Base-by-base conservation (phyloP, 1,140 invertebrate species). In the Diploscapter pachys region DNA sequence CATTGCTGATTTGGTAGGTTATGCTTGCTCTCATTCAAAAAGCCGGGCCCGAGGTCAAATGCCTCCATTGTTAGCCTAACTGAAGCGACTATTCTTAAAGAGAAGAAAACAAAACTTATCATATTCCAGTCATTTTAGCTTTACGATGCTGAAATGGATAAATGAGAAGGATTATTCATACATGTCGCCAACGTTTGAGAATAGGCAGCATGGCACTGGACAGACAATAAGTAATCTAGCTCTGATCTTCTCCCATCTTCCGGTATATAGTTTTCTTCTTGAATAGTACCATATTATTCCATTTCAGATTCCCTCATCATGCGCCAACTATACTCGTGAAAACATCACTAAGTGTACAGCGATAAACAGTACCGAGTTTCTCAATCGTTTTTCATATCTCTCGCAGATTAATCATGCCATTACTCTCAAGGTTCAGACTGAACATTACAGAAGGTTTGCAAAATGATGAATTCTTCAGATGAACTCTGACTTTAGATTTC, bases 401-500 rank as follows among this genome's bases (percentile, higher is more conserved):
- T 86, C 87, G 63, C 86, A 93, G 91, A 90, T 93, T 73, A 88
- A 91, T 80, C 95, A 98, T 89, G 93, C 89, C 0, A 90, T 96
- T 88, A 89, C 91, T 2, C 90, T 94, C 5, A 94, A 93, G 86
- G 89, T 90, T 9, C 90, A 97, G 87, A 92, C 93, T 0, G 95
- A 98, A 86, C 90, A 90, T 79, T 97, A 97, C 86, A 88, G 95
- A 89, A 91, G 86, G 92, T 93, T 59, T 86, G 88, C 6, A 31
- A 31, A 31, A 49, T 8, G 13, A 9, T 50, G 6, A 0, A 65
- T 65, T 59, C n/a, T 31, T 13, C 63, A 73, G 8, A 53, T 51
- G 5, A 65, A 55, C 4, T 8, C 13, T 6, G 1, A 49, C 9
- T 8, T 56, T 13, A 82, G 81, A 63, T 85, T 82, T 65, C 76